Percentiles rank a stretch among this genome's conserved stretches.
These are phyloP conservation scores for Syngnathus typhle DNA, from an alignment of 2,113 vertebrate genomes.

Conservation along the genomic window DNA sequence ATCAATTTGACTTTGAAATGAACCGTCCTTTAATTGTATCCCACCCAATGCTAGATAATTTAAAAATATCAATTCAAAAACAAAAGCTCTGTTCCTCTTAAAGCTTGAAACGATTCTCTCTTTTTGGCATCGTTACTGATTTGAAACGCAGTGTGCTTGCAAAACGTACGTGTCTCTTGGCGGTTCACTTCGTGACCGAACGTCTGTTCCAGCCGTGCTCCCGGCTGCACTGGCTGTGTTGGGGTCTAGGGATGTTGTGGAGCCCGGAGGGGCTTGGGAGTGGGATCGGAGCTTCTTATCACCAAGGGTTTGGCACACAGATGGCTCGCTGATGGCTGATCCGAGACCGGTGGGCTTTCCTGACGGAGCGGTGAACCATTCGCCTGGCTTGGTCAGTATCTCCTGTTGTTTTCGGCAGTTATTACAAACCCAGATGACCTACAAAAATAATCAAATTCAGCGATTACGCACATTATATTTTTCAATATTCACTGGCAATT, in stretches of 20 bases:
- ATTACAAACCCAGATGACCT: conserved; percentile 99
- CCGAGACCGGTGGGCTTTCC: conserved; percentile 75
- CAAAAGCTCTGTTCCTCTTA: neutral
- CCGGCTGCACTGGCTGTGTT: conserved; percentile 62
- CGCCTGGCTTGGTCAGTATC: conserved; percentile 91
- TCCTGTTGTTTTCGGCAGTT: conserved; percentile 98
- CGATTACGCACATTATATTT: neutral
- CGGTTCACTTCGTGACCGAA: conserved; percentile 90
- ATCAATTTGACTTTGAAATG: too few relatives aligned
- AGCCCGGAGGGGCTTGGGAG: conserved; percentile 85
- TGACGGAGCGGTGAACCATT: conserved; percentile 86
- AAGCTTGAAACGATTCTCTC: neutral
- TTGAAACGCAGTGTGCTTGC: neutral
- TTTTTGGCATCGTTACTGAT: neutral
- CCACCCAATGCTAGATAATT: neutral
- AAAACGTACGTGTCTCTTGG: conserved; percentile 82
- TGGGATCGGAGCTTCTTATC: conserved; percentile 85
- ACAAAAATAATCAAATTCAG: neutral
- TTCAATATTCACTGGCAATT: neutral
- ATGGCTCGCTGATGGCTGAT: conserved; percentile 85
- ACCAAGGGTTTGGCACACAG: conserved; percentile 75
- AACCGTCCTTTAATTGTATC: neutral
- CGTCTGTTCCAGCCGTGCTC: conserved; percentile 67
- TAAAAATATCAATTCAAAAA: neutral
- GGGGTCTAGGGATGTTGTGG: conserved; percentile 72